Percentiles rank a stretch among this genome's conserved stretches.
These are phyloP conservation scores for Hypsibius dujardini DNA, from an alignment of 1,140 invertebrate species.

Conservation along the genomic window DNA sequence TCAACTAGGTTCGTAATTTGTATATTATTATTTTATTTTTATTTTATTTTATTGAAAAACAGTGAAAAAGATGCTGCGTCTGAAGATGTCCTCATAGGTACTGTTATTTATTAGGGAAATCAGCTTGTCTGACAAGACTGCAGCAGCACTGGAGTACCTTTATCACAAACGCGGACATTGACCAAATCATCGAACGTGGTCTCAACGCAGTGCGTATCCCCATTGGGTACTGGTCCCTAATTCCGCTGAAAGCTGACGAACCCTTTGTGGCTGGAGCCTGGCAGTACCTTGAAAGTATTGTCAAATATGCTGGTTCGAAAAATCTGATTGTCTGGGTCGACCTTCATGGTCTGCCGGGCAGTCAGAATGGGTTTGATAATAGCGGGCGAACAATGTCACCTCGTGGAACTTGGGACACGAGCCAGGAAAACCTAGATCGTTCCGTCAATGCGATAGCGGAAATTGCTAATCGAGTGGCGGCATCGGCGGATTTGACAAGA, in stretches of 20 bases:
- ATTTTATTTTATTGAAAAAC: no score
- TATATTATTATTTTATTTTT: no score
- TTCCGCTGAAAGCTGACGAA: background rate
- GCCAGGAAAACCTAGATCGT: background rate
- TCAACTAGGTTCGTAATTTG: no score
- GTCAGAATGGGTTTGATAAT: background rate
- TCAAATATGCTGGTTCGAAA: background rate
- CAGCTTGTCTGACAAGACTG: background rate
- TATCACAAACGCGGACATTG: background rate
- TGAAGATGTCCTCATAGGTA: no score
- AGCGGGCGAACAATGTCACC: background rate
- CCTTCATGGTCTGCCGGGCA: background rate
- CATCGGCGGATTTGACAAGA: background rate
- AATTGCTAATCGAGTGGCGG: background rate
- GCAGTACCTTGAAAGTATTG: background rate
- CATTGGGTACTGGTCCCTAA: background rate
- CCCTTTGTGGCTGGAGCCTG: slow-evolving; percentile 3
- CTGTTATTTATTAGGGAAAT: background rate
- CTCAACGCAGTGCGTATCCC: background rate
- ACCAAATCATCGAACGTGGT: background rate
- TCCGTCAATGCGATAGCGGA: background rate
- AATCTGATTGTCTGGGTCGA: background rate
- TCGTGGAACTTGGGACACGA: background rate
- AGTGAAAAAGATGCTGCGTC: no score
- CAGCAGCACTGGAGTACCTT: background rate